Conservation (phyloP, 2,113 vertebrate genomes). For the zebrafish (Danio rerio) region DNA sequence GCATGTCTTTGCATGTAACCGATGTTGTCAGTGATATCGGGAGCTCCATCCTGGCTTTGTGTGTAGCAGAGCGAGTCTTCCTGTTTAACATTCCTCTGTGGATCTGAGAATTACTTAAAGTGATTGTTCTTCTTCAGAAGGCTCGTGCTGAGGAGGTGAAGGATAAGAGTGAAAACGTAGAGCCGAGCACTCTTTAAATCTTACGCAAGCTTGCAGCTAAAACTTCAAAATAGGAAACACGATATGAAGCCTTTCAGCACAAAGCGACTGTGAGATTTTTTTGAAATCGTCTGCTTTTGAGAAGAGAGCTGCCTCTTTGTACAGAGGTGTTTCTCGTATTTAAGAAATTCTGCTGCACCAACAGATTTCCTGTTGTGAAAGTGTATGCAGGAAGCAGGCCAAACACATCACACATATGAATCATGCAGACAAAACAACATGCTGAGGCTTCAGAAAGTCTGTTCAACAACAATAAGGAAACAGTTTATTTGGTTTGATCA, state of each 20-base stretch:
- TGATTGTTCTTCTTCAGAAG: slow-evolving; percentile 13
- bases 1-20: slow-evolving; percentile 57
- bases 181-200: neutral
- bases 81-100: slow-evolving; percentile 61
- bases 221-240: neutral
- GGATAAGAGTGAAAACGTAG: neutral
- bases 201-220: neutral
- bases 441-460: neutral
- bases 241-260: neutral
- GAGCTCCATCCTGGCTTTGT: slow-evolving; percentile 76
- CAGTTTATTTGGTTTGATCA: neutral
- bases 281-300: neutral
- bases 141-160: slow-evolving; percentile 7
- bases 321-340: neutral
- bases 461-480: slow-evolving; percentile 5
- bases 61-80: slow-evolving; percentile 64
- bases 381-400: slow-evolving; percentile 51
- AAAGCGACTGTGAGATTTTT: neutral
- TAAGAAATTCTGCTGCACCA: neutral
- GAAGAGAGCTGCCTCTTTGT: neutral
- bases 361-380: slow-evolving; percentile 72
- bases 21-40: slow-evolving; percentile 66
- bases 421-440: neutral
- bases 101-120: neutral
- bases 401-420: slow-evolving; percentile 66